Conservation (phyloP, 2,797 vertebrate species). For the Sebastes minor region DNA sequence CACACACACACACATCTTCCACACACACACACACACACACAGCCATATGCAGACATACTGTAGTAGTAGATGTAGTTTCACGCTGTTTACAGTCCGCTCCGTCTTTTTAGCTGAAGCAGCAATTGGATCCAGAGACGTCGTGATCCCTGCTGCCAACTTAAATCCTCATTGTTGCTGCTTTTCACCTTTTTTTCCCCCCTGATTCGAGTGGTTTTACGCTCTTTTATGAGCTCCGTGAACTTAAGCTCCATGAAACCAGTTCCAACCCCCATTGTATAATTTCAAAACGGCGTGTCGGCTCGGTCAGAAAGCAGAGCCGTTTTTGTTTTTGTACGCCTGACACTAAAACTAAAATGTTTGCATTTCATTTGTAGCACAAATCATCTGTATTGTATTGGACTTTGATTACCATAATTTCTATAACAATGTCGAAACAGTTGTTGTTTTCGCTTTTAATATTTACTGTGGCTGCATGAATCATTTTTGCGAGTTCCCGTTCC, state of each 20-base stretch:
- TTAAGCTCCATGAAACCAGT: conserved; percentile 18
- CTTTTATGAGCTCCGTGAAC: conserved; percentile 1
- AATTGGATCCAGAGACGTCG: background rate
- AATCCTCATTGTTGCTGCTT: background rate
- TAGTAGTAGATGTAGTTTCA: background rate
- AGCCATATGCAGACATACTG: background rate
- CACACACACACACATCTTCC: background rate
- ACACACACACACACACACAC: background rate
- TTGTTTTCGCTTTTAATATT: conserved; percentile 16
- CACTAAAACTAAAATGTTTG: background rate
- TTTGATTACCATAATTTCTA: background rate
- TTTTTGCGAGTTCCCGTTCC: background rate
- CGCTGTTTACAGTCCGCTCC: background rate
- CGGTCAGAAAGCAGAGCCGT: background rate
- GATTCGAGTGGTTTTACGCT: background rate
- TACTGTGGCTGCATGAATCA: conserved; percentile 35
- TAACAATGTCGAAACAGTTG: background rate
- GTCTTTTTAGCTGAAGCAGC: background rate
- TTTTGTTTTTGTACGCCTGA: conserved; percentile 1
- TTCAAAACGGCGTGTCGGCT: background rate
- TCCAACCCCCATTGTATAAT: conserved; percentile 6
- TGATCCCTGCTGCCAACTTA: background rate
- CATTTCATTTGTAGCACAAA: background rate
- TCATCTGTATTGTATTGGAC: background rate
- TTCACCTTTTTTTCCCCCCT: background rate